These are phyloP conservation scores for Nymphalis polychloros DNA, from an alignment of 2,888 invertebrate genomes.

Conservation along the genomic window DNA sequence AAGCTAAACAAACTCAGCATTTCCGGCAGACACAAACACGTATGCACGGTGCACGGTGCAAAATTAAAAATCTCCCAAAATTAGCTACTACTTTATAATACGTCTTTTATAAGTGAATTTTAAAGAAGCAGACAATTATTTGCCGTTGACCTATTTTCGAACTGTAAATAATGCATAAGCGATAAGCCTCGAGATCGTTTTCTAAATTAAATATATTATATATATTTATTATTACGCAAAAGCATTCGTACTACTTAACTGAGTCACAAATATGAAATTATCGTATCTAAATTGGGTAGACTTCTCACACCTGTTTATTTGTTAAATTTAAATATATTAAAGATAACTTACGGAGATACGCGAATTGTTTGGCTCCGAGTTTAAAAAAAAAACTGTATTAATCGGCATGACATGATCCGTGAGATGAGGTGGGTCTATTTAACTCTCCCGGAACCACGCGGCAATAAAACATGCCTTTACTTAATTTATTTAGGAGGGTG, in stretches of 20 bases:
- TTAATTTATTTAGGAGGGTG: no score
- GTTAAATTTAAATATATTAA: conserved; percentile 13
- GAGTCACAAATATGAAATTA: conserved; percentile 70
- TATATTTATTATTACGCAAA: conserved; percentile 29
- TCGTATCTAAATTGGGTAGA: conserved; percentile 57
- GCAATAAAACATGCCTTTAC: no score
- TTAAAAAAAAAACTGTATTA: no score
- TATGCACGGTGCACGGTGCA: conserved; percentile 55
- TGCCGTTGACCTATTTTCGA: conserved; percentile 13
- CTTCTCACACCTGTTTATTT: conserved; percentile 40
- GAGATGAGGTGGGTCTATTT: no score
- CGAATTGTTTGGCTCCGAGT: not conserved
- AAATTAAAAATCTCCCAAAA: conserved; percentile 51
- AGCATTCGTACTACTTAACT: conserved; percentile 42
- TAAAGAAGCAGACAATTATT: conserved; percentile 9
- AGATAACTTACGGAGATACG: not conserved
- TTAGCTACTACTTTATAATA: conserved; percentile 14
- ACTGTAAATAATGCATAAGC: conserved; percentile 8
- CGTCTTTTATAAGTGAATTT: conserved; percentile 9
- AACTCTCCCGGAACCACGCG: no score
- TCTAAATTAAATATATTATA: conserved; percentile 19
- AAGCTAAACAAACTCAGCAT: conserved; percentile 76
- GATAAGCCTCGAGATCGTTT: conserved; percentile 14
- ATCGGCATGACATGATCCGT: no score
- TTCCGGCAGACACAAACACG: conserved; percentile 72